Base-by-base conservation (phyloP, 1,140 invertebrate species). In the Caenorhabditis brenneri region DNA sequence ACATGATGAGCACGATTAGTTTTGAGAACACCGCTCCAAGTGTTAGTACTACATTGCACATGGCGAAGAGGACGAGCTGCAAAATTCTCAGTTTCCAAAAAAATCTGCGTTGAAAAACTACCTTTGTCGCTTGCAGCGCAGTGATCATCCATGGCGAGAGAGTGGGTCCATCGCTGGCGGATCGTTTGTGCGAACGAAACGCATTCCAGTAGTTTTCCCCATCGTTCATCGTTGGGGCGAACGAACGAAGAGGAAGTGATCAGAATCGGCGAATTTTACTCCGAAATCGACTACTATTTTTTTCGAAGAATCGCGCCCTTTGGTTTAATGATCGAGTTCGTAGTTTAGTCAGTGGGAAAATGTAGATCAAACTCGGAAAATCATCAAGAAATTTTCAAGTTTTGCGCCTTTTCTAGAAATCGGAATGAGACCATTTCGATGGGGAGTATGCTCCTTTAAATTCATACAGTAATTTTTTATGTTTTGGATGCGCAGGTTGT, bases 181-280 rank as follows among this genome's bases (percentile, higher is more conserved):
- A 65, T 36, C 84, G 27, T 48, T 85, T 85, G 58, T 85, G 84
- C 10, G 84, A 85, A n/a, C 84, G 84, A 49, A 85, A 85, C 29
- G 79, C 79, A 46, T 85, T 82, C 84, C 84, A 85, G 15, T 81
- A 80, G n/a, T 82, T 60, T n/a, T 85, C 84, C 78, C 65, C 82
- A 33, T 69, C 42, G 29, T 46, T 39, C 82, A 83, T 83, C 31
- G 10, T 55, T n/a, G 51, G 19, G 33, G n/a, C n/a, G n/a, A n/a
- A n/a, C n/a, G 78, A 79, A 79, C 46, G 24, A n/a, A 27, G 65
- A 74, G 22, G 65, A 42, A 42, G 22, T n/a, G 22, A 29, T 1
- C 22, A n/a, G 15, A 24, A 24, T 9, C 36, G 65, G 27, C 53
- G 53, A 27, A 12, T 9, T 55, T 55, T 29, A 4, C n/a, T 12